Evolutionary conservation across 1,140 invertebrate species (phyloP).

Genomic region (Formica selysi): DNA sequence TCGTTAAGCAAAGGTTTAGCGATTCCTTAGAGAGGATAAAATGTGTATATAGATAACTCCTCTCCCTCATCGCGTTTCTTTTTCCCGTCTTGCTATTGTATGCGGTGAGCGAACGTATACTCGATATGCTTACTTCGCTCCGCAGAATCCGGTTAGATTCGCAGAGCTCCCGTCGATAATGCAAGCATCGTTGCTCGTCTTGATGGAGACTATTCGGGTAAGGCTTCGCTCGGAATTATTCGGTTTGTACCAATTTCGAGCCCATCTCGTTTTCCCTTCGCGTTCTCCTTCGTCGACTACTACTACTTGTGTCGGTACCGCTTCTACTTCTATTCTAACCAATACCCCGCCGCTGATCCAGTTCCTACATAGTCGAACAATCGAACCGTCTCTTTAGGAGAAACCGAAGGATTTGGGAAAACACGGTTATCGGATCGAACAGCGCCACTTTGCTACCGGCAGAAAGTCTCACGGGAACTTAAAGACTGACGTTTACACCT

Average conservation of each 20-base stretch:
- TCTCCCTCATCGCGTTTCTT: neutral
- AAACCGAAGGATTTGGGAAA: conserved; percentile 61
- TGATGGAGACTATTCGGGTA: conserved; percentile 64
- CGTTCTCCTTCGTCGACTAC: conserved; percentile 36
- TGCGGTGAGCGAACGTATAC: conserved; percentile 32
- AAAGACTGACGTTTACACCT: conserved; percentile 40
- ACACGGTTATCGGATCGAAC: conserved; percentile 67
- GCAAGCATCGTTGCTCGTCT: conserved; percentile 70
- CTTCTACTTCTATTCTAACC: conserved; percentile 21
- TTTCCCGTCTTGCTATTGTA: neutral
- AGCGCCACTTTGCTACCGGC: conserved; percentile 55
- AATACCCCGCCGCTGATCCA: conserved; percentile 15
- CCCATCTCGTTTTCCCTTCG: conserved; percentile 64
- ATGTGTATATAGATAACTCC: conserved; percentile 67
- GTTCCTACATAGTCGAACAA: conserved; percentile 62
- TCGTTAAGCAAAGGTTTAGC: conserved; percentile 81
- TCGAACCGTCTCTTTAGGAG: conserved; percentile 46
- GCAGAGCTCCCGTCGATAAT: conserved; percentile 71
- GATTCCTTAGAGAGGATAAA: conserved; percentile 75
- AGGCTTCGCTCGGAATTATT: conserved; percentile 74
- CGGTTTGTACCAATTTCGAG: conserved; percentile 77
- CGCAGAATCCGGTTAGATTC: conserved; percentile 52
- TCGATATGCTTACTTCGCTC: conserved; percentile 18
- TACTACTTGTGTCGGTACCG: conserved; percentile 34
- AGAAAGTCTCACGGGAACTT: conserved; percentile 54